Percentiles rank a stretch among this genome's conserved stretches.
Evolutionary conservation across 2,797 vertebrate species (phyloP).

Genomic region (Ctenopoma multispine): DNA sequence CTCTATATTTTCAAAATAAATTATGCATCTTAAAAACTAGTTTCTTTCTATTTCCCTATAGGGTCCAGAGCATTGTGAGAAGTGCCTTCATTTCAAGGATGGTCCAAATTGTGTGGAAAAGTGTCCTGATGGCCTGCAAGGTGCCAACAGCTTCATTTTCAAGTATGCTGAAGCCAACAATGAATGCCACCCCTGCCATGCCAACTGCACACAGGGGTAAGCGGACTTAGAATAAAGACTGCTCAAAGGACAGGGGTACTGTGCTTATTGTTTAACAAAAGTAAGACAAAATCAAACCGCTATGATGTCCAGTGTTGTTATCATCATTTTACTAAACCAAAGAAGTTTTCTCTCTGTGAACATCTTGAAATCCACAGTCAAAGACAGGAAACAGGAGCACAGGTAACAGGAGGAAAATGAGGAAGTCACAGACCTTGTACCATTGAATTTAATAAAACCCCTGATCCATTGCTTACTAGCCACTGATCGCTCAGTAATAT

Average conservation of each 20-base stretch:
- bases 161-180: constrained; percentile 94
- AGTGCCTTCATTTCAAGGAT: constrained; percentile 95
- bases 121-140: constrained; percentile 95
- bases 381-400: background rate
- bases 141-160: constrained; percentile 96
- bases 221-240: constrained; percentile 36
- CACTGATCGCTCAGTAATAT: constrained; percentile 64
- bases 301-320: background rate
- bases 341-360: no score
- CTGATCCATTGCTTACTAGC: constrained; percentile 47
- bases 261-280: no score
- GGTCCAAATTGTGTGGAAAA: constrained; percentile 98
- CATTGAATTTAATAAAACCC: background rate
- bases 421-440: constrained; percentile 18
- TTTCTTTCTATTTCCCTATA: constrained; percentile 47
- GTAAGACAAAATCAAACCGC: background rate
- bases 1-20: constrained; percentile 12
- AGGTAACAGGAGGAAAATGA: constrained; percentile 31
- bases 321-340: no score
- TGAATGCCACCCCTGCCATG: constrained; percentile 94
- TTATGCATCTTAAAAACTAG: background rate
- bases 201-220: constrained; percentile 95
- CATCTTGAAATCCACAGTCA: no score
- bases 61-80: constrained; percentile 95
- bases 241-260: background rate